phyloP scores from a whole-genome alignment of 2,797 vertebrate species.

The Okamejei kenojei region DNA sequence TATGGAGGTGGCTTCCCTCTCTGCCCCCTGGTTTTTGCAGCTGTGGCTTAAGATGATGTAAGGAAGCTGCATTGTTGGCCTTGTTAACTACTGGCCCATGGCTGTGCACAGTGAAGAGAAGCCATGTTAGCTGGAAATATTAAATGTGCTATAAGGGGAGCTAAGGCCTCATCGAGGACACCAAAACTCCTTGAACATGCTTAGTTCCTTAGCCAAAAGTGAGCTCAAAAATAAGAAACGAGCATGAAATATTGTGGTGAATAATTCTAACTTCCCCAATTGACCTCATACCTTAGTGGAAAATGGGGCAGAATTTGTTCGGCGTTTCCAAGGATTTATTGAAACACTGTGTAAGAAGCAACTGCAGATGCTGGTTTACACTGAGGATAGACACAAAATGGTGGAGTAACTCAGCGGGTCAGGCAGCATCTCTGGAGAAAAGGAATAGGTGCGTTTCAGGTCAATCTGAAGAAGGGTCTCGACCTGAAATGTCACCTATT shows the following conservation, averaged over 20 bases:
- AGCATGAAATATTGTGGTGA: too few relatives aligned
- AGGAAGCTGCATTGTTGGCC: neutral
- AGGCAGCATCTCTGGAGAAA: too few relatives aligned
- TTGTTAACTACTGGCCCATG: neutral
- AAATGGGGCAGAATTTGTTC: too few relatives aligned
- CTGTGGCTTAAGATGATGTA: neutral
- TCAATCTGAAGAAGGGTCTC: too few relatives aligned
- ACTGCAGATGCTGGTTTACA: too few relatives aligned
- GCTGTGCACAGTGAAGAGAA: neutral
- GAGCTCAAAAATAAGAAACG: too few relatives aligned
- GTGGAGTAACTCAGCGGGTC: too few relatives aligned
- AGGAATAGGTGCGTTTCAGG: too few relatives aligned
- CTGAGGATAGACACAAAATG: too few relatives aligned
- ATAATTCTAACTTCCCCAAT: neutral
- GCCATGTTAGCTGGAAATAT: neutral
- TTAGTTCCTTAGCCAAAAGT: neutral
- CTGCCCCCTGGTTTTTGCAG: neutral
- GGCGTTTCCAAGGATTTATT: too few relatives aligned
- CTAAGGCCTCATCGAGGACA: neutral
- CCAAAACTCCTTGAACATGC: neutral
- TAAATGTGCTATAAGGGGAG: neutral
- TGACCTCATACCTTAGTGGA: neutral
- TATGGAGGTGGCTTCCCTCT: neutral
- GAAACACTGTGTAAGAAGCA: too few relatives aligned
- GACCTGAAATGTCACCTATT: too few relatives aligned